phyloP scores from a whole-genome alignment of 1,140 invertebrate species.

The Stegodyphus dumicola region DNA sequence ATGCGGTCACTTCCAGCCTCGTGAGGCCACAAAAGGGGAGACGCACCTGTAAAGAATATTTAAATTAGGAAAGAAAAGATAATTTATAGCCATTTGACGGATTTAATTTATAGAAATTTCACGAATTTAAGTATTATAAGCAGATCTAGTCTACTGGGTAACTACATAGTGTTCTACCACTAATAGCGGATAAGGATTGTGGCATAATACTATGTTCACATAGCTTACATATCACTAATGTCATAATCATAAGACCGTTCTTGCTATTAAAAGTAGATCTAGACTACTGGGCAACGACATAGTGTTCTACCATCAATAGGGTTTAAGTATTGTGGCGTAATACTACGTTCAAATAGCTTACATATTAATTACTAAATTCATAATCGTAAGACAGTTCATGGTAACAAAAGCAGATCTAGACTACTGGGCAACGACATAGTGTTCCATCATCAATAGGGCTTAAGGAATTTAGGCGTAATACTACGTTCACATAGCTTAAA shows the following conservation, averaged over 20 bases:
- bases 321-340: neutral
- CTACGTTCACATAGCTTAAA: too few relatives aligned
- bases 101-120: neutral
- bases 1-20: conserved; percentile 66
- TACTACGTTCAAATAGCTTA: too few relatives aligned
- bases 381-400: too few relatives aligned
- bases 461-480: too few relatives aligned
- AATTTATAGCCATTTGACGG: neutral
- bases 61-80: neutral
- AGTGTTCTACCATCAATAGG: neutral
- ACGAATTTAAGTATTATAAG: neutral
- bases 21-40: conserved; percentile 65
- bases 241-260: too few relatives aligned
- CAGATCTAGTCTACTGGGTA: neutral
- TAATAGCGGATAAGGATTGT: neutral
- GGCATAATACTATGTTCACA: too few relatives aligned
- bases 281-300: neutral
- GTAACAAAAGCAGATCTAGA: too few relatives aligned
- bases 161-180: neutral
- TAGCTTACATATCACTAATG: too few relatives aligned
- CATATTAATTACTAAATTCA: too few relatives aligned
- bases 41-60: neutral
- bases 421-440: too few relatives aligned
- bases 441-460: too few relatives aligned
- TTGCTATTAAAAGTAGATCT: too few relatives aligned